Conservation (phyloP, 2,888 invertebrate genomes). For the Tanypteryx hageni region DNA sequence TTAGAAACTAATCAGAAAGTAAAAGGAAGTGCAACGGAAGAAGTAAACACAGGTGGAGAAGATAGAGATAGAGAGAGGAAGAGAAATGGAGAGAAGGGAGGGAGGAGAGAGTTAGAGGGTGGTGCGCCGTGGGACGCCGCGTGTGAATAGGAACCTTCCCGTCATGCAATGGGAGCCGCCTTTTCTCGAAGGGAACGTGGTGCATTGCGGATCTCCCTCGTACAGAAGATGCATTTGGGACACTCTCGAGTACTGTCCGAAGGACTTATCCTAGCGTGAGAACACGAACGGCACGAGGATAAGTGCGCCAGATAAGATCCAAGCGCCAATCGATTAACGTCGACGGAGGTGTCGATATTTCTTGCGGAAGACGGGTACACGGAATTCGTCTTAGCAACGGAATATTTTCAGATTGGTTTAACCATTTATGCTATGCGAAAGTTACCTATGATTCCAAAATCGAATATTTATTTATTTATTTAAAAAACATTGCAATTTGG, state of each 20-base stretch:
- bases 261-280: neutral
- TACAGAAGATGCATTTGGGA: neutral
- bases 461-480: too few species aligned
- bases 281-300: neutral
- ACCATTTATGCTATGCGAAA: too few species aligned
- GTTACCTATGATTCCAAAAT: too few species aligned
- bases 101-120: neutral
- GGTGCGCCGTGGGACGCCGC: neutral
- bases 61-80: neutral
- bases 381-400: too few species aligned
- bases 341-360: neutral
- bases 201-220: slow-evolving; percentile 6
- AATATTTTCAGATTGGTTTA: too few species aligned
- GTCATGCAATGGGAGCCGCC: neutral
- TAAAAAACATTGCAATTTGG: too few species aligned
- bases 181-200: neutral
- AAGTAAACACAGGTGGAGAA: neutral
- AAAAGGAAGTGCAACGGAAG: too few species aligned
- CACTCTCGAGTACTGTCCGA: neutral
- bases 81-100: neutral
- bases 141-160: neutral
- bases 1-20: too few species aligned
- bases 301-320: neutral
- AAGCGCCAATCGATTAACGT: neutral
- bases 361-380: too few species aligned